Evolutionary conservation across 2,113 vertebrate species (phyloP).

Genomic region (Alouatta palliata): DNA sequence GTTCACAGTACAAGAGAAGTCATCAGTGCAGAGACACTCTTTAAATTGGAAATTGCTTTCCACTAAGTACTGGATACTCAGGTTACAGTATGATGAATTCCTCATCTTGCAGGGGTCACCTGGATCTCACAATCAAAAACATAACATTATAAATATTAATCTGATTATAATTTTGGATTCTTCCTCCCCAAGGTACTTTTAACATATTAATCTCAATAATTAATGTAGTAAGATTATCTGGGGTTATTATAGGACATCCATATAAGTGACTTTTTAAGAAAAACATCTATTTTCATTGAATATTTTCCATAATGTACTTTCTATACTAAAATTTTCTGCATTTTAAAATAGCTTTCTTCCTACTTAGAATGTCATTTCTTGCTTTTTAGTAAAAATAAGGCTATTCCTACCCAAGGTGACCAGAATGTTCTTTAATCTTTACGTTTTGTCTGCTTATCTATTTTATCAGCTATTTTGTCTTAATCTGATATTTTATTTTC

Average conservation of each 20-base stretch:
- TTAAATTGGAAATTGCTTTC: conserved; percentile 83
- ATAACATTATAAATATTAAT: conserved; percentile 61
- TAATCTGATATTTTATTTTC: conserved; percentile 11
- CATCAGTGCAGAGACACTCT: conserved; percentile 86
- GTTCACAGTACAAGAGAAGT: conserved; percentile 82
- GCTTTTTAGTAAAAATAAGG: not conserved
- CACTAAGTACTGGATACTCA: conserved; percentile 84
- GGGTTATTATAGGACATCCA: not conserved
- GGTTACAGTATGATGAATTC: conserved; percentile 84
- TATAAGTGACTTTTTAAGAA: not conserved
- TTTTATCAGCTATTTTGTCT: conserved; percentile 12
- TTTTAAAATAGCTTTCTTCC: not conserved
- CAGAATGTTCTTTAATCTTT: not conserved
- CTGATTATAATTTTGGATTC: not conserved
- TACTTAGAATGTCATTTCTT: not conserved
- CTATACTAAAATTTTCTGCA: not conserved
- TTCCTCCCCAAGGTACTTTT: not conserved
- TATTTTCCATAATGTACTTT: not conserved
- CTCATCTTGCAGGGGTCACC: conserved; percentile 87
- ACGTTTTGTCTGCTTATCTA: not conserved
- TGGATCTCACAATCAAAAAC: conserved; percentile 80
- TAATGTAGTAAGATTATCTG: not conserved
- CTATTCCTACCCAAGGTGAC: not conserved
- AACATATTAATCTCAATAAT: not conserved
- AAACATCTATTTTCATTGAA: not conserved